Conservation (phyloP, 2,888 invertebrate genomes). For the Lithophane socia region DNA sequence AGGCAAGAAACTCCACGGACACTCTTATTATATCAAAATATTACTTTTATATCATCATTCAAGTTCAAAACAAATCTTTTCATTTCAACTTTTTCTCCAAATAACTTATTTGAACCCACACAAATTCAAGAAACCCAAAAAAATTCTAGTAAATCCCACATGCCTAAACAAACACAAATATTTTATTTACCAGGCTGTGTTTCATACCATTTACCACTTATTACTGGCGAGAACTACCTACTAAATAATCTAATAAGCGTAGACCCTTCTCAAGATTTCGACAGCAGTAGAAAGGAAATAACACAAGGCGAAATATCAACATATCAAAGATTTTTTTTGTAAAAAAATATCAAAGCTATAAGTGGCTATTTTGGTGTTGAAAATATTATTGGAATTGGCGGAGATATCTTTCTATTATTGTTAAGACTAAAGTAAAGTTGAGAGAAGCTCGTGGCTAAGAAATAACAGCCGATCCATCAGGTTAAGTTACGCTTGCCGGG, state of each 20-base stretch:
- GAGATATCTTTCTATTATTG: neutral
- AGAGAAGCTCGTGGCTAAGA: no score
- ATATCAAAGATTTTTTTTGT: conserved; percentile 48
- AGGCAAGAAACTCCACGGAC: no score
- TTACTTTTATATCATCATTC: no score
- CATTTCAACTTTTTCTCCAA: no score
- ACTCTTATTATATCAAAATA: no score
- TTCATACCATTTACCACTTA: conserved; percentile 61
- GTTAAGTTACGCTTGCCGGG: no score
- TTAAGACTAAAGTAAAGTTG: neutral
- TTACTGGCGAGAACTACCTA: conserved; percentile 49
- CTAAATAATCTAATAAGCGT: conserved; percentile 66
- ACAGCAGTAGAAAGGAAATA: conserved; percentile 59
- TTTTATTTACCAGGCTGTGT: conserved; percentile 52
- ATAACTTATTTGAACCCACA: neutral
- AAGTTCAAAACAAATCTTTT: no score
- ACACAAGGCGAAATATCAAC: conserved; percentile 60
- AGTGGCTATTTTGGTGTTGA: conserved; percentile 8
- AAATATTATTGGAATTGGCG: conserved; percentile 13
- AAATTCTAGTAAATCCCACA: neutral
- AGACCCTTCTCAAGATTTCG: conserved; percentile 63
- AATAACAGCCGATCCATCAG: no score
- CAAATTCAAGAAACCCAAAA: neutral
- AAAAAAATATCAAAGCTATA: conserved; percentile 44
- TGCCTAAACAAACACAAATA: conserved; percentile 28